Base-by-base conservation (phyloP, 2,797 vertebrate genomes). In the Orientallactaga sibirica region DNA sequence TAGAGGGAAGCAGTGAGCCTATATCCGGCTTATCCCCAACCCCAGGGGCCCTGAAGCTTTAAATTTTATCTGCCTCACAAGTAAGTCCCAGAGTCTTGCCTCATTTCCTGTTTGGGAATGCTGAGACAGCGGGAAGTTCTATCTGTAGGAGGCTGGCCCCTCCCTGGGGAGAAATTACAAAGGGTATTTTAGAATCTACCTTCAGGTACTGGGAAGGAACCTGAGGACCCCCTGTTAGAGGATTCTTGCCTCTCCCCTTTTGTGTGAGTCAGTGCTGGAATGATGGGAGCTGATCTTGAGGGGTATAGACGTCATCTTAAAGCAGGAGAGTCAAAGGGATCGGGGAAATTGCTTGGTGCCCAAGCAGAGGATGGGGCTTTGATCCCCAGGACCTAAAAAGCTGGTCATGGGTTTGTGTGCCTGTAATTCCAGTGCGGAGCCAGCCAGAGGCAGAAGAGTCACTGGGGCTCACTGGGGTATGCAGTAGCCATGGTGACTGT, bases 1-100 rank as follows among this genome's bases (percentile, higher is more conserved):
- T 20, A 87, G 89, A 82, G 89, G 62, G 92, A 48, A 83, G 82
- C 68, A 74, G 58, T 27, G 87, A 68, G 87, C 43, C 29, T 22
- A 2, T 3, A 73, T 24, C 71, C 82, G 16, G 29, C 33, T 19
- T 52, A 79, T 73, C 14, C 25, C 19, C 3, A 4, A 9, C 7
- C 7, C 24, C 64, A 14, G 27, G 1, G 25, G 7, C 14, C 61
- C 20, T 1, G 67, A 66, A 86, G 29, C 7, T 79, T 8, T 80
- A 67, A 79, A 43, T 24, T 78, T 79, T 29, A 70, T 73, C 75
- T 95, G n/a, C 68, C 79, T 88, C 58, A 33, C 7, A 22, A 27
- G 14, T 76, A 25, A 55, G 48, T 27, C 43, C 75, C 82, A 71
- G 58, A 37, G 79, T 12, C 33, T 80, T 67, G 19, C 24, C 9